A percentile compares a stretch with the other conserved stretches of the same genome.
Conservation (phyloP, 2,888 invertebrate species). For the Yponomeuta malinellus region DNA sequence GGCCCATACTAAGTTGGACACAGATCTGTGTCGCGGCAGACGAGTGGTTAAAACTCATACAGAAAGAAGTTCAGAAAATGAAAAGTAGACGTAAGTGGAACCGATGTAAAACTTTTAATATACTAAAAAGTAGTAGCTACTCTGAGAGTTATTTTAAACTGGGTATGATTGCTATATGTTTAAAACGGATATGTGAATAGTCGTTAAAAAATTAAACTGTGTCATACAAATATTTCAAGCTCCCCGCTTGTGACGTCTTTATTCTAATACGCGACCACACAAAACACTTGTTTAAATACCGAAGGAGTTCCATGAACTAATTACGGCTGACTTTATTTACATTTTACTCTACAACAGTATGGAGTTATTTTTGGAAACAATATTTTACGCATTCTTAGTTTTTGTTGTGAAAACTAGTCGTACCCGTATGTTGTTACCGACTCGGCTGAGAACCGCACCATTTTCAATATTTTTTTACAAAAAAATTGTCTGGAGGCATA, state of each 20-base stretch:
- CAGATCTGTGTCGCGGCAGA: too few species aligned
- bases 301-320: background rate
- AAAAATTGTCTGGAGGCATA: too few species aligned
- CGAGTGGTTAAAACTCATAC: too few species aligned
- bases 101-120: background rate
- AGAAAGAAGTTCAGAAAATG: background rate
- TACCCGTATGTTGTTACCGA: too few species aligned
- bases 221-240: background rate
- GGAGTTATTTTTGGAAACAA: slow-evolving; percentile 18
- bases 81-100: background rate
- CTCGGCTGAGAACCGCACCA: too few species aligned
- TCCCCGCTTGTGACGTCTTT: background rate
- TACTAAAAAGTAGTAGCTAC: background rate
- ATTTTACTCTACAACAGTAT: background rate
- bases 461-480: too few species aligned
- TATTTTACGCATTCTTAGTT: background rate
- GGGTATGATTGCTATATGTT: too few species aligned
- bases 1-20: too few species aligned
- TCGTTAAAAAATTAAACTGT: background rate
- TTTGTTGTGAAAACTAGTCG: background rate
- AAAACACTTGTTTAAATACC: background rate
- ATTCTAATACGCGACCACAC: background rate
- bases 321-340: background rate
- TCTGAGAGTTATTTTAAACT: too few species aligned
- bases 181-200: too few species aligned